These are phyloP conservation scores for Percopsis transmontana DNA, from an alignment of 2,113 vertebrate species.

Conservation along the genomic window DNA sequence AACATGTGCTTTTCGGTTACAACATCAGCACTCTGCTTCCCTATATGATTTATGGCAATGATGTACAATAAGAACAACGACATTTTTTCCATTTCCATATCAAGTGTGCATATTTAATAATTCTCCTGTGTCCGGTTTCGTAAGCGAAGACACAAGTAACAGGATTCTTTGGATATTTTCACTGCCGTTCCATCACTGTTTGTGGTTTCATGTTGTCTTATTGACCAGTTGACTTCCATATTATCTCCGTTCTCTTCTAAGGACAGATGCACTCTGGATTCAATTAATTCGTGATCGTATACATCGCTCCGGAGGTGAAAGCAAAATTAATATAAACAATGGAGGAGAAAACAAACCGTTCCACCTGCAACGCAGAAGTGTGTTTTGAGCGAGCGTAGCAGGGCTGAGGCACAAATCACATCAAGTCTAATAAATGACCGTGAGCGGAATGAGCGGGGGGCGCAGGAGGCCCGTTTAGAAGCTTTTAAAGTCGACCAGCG, in stretches of 20 bases:
- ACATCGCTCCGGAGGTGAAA: constrained; percentile 29
- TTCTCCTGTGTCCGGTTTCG: neutral
- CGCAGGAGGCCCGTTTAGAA: constrained; percentile 56
- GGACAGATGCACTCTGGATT: constrained; percentile 46
- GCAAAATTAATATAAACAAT: constrained; percentile 53
- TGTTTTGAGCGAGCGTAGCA: constrained; percentile 44
- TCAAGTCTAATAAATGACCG: constrained; percentile 68
- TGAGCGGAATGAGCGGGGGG: constrained; percentile 40
- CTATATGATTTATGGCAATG: constrained; percentile 49
- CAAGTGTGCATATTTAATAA: constrained; percentile 21
- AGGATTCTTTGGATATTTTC: neutral
- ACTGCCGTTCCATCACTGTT: neutral
- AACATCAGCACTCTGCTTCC: constrained; percentile 37
- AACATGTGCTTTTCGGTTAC: constrained; percentile 56
- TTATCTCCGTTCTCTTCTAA: constrained; percentile 31
- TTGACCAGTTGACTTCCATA: constrained; percentile 47
- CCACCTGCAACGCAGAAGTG: constrained; percentile 36
- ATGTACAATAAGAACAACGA: constrained; percentile 22
- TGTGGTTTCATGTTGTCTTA: neutral
- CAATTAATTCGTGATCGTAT: constrained; percentile 62
- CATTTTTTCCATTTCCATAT: constrained; percentile 13
- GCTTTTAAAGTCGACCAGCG: constrained; percentile 75
- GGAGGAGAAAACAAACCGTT: constrained; percentile 49
- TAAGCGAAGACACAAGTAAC: too few species aligned
- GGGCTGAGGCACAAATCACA: constrained; percentile 58